phyloP scores from a whole-genome alignment of 1,140 invertebrate genomes.

The Nasonia longicornis region DNA sequence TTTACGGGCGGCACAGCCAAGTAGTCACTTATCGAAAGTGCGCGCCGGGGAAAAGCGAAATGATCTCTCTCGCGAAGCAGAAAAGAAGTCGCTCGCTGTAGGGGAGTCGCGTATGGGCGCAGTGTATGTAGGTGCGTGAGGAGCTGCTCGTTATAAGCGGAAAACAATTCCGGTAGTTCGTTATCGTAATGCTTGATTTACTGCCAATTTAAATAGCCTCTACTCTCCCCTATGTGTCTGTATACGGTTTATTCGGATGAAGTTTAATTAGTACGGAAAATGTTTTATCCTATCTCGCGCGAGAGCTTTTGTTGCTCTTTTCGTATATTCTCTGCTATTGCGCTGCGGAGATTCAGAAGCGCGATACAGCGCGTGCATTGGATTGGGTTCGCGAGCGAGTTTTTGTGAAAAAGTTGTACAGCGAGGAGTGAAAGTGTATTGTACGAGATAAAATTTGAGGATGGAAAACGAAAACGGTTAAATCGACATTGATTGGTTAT shows the following conservation, averaged over 20 bases:
- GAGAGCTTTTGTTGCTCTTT: conserved; percentile 4
- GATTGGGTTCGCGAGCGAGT: background rate
- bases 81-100: background rate
- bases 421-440: background rate
- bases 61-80: background rate
- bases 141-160: conserved; percentile 24
- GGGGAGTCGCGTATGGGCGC: background rate
- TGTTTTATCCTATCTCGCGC: conserved; percentile 23
- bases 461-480: background rate
- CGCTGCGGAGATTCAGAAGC: too few species aligned
- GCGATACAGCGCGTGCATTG: background rate
- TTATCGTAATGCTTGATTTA: conserved; percentile 41
- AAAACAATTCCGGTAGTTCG: conserved; percentile 42
- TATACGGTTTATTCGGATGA: conserved; percentile 13
- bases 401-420: background rate
- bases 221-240: background rate
- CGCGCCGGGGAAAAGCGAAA: background rate
- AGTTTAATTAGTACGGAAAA: conserved; percentile 41
- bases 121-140: background rate
- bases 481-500: background rate
- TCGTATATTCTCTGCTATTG: background rate
- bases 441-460: background rate
- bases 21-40: conserved; percentile 34
- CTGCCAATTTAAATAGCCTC: conserved; percentile 41
- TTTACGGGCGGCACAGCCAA: conserved; percentile 10